Conservation (phyloP, 2,797 vertebrate genomes). For the Menidia menidia region DNA sequence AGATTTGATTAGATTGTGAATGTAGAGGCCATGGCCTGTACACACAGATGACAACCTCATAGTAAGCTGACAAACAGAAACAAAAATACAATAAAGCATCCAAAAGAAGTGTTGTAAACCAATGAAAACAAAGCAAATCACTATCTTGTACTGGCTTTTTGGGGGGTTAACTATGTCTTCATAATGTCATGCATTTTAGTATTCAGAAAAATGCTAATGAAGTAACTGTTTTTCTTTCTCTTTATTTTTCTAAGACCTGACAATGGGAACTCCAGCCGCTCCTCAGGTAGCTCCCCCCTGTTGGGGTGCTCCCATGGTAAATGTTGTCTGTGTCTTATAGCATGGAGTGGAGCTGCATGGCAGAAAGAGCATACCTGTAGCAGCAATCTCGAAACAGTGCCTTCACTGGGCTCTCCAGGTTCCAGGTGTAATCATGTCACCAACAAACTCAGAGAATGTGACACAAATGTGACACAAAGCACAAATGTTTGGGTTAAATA, state of each 20-base stretch:
- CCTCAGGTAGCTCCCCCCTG: conserved; percentile 97
- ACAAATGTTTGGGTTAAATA: not conserved
- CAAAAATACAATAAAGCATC: no score
- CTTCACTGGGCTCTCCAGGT: conserved; percentile 69
- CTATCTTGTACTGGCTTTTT: not conserved
- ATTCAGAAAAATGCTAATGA: not conserved
- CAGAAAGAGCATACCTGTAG: conserved; percentile 61
- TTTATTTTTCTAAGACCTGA: conserved; percentile 82
- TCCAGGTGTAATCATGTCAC: conserved; percentile 32
- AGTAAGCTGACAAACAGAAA: no score
- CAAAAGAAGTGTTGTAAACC: no score
- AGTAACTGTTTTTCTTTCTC: conserved; percentile 35
- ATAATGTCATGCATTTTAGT: no score
- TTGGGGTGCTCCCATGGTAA: conserved; percentile 95
- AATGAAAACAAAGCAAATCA: not conserved
- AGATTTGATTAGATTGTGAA: no score
- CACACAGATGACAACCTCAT: no score
- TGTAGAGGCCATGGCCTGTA: no score
- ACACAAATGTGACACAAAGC: not conserved
- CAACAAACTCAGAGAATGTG: conserved; percentile 14
- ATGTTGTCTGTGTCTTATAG: conserved; percentile 85
- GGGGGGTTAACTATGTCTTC: no score
- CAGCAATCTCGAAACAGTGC: conserved; percentile 55
- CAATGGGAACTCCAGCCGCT: conserved; percentile 89
- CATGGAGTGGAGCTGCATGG: conserved; percentile 84